Evolutionary conservation across 2,797 vertebrate species (phyloP).

Genomic region (Mormyrus proboscirostris): DNA sequence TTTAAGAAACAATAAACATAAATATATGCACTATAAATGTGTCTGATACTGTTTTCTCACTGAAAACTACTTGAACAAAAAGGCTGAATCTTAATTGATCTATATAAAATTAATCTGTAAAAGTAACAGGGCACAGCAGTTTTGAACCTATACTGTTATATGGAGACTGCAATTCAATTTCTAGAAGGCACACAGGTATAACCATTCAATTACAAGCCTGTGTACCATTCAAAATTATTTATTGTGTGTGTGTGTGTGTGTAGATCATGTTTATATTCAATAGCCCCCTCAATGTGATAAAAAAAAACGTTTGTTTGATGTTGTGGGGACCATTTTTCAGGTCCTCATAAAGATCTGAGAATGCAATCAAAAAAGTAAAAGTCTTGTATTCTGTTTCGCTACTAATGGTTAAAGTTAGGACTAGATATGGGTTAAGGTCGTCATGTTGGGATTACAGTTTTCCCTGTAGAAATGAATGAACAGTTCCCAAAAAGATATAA

Average conservation of each 20-base stretch:
- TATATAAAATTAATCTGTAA: background rate
- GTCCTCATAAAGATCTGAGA: too few species aligned
- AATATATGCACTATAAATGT: background rate
- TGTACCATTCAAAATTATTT: background rate
- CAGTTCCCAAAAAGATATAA: too few species aligned
- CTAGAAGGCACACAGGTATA: background rate
- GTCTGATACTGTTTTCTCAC: background rate
- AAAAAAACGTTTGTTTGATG: too few species aligned
- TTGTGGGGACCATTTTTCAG: too few species aligned
- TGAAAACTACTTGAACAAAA: background rate
- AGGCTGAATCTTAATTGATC: background rate
- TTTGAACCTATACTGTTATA: background rate
- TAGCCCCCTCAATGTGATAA: too few species aligned
- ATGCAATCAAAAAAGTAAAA: too few species aligned
- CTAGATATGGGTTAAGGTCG: too few species aligned
- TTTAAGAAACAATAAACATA: constrained; percentile 6
- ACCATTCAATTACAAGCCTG: background rate
- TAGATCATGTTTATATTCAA: too few species aligned
- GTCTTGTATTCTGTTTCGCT: too few species aligned
- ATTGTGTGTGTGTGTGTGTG: background rate
- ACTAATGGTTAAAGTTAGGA: too few species aligned
- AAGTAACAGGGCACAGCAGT: background rate
- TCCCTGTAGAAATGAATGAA: too few species aligned
- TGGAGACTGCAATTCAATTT: background rate
- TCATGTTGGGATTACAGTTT: too few species aligned